Percentiles rank a stretch among this genome's conserved stretches.
Conservation (phyloP, 2,797 vertebrate species). For the Gorsachius magnificus region DNA sequence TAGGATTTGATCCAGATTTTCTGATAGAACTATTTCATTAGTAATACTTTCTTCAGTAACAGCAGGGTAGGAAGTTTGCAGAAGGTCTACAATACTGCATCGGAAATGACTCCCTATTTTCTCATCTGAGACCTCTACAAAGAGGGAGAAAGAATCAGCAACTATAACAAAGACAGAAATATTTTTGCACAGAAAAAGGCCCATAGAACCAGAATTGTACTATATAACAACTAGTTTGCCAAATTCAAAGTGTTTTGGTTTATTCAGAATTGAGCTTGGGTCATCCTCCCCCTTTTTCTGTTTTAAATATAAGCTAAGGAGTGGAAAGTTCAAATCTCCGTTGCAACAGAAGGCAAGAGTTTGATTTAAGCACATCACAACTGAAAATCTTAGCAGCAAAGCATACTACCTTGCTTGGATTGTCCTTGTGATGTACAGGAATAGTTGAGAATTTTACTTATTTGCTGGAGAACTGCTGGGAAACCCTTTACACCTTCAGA, state of each 20-base stretch:
- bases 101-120: slow-evolving; percentile 79
- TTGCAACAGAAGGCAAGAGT: not conserved
- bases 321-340: not conserved
- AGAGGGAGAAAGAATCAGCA: not conserved
- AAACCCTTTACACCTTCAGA: slow-evolving; percentile 87
- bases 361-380: not conserved
- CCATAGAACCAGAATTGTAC: not conserved
- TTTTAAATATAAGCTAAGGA: not conserved
- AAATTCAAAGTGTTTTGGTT: not conserved
- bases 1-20: slow-evolving; percentile 83
- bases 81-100: slow-evolving; percentile 85
- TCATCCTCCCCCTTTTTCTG: accelerated
- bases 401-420: slow-evolving; percentile 68
- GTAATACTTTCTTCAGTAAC: slow-evolving; percentile 86
- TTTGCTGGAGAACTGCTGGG: slow-evolving; percentile 87
- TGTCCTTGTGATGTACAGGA: slow-evolving; percentile 55
- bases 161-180: not conserved
- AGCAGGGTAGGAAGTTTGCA: slow-evolving; percentile 83
- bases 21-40: slow-evolving; percentile 77
- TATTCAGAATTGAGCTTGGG: not conserved
- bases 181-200: not conserved
- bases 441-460: slow-evolving; percentile 92
- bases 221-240: not conserved
- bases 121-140: slow-evolving; percentile 81
- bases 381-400: not conserved